phyloP scores from a whole-genome alignment of 2,113 vertebrate species.

The Lates calcarifer region DNA sequence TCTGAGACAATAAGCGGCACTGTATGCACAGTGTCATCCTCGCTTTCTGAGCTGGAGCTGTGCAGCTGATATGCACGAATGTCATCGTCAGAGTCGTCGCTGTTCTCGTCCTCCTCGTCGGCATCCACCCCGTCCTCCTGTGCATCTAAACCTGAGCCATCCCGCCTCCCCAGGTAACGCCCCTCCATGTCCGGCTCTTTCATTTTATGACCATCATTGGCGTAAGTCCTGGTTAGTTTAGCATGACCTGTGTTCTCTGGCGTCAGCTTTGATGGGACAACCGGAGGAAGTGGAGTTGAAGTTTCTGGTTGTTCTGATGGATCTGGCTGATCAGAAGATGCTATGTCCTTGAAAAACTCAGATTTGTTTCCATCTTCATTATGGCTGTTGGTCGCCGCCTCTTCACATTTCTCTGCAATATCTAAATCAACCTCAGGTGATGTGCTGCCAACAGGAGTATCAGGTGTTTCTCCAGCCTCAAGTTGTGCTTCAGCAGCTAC shows the following conservation, averaged over 20 bases:
- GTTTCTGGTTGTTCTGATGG: conserved; percentile 20
- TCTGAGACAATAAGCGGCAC: conserved; percentile 92
- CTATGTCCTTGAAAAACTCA: conserved; percentile 19
- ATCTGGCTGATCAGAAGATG: conserved; percentile 19
- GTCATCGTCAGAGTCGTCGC: conserved; percentile 95
- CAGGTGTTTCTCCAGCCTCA: conserved; percentile 1
- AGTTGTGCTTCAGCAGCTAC: conserved; percentile 10
- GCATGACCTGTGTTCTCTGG: conserved; percentile 70
- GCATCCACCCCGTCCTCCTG: conserved; percentile 89
- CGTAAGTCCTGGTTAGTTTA: conserved; percentile 81
- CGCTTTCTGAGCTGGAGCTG: conserved; percentile 94
- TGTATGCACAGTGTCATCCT: conserved; percentile 85
- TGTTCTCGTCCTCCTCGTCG: conserved; percentile 96
- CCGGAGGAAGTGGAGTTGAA: conserved; percentile 18
- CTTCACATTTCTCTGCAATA: conserved; percentile 46
- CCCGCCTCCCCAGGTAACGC: conserved; percentile 90
- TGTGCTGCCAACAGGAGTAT: not conserved
- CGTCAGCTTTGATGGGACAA: conserved; percentile 23
- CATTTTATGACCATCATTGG: conserved; percentile 86
- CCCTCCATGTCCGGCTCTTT: conserved; percentile 96
- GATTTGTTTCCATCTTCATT: conserved; percentile 17
- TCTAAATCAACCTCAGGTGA: conserved; percentile 34
- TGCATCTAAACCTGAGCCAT: conserved; percentile 77
- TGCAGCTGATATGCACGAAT: conserved; percentile 89
- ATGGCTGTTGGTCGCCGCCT: conserved; percentile 8